Evolutionary conservation across 2,797 vertebrate species (phyloP).

Genomic region (Betta splendens): DNA sequence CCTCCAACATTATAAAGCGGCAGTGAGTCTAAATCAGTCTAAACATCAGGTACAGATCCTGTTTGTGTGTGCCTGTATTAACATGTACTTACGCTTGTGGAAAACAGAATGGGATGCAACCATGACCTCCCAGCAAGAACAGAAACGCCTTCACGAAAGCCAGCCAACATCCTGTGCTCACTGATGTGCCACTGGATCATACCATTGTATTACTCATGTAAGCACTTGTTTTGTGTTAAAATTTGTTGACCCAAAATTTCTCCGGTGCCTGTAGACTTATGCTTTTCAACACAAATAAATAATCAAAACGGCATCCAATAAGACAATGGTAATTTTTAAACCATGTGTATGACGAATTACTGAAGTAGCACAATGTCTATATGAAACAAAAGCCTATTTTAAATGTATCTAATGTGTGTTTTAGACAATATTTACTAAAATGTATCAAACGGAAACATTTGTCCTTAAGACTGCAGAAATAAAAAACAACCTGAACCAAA

Average conservation of each 20-base stretch:
- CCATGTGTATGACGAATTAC: neutral
- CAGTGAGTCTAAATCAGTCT: conserved; percentile 49
- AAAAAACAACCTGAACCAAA: conserved; percentile 1
- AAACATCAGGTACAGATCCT: conserved; percentile 64
- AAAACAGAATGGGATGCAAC: conserved; percentile 59
- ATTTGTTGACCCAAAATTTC: neutral
- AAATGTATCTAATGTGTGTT: too few relatives aligned
- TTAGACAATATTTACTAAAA: too few relatives aligned
- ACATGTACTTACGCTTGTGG: conserved; percentile 56
- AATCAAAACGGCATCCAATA: neutral
- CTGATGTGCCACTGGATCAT: conserved; percentile 15
- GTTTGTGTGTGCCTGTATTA: conserved; percentile 55
- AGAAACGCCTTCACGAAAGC: conserved; percentile 42
- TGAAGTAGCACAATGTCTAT: neutral
- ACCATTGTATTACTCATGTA: conserved; percentile 16
- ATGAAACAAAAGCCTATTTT: neutral
- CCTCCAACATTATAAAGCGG: conserved; percentile 62
- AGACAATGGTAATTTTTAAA: neutral
- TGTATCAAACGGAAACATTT: neutral
- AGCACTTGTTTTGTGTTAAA: neutral
- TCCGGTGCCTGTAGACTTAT: neutral
- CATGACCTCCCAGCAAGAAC: conserved; percentile 61
- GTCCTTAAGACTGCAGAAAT: conserved; percentile 16
- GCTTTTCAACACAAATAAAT: neutral
- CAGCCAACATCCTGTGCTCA: conserved; percentile 40